A percentile compares a stretch with the other conserved stretches of the same genome.
Conservation (phyloP, 2,113 vertebrate species). For the Saimiri boliviensis region DNA sequence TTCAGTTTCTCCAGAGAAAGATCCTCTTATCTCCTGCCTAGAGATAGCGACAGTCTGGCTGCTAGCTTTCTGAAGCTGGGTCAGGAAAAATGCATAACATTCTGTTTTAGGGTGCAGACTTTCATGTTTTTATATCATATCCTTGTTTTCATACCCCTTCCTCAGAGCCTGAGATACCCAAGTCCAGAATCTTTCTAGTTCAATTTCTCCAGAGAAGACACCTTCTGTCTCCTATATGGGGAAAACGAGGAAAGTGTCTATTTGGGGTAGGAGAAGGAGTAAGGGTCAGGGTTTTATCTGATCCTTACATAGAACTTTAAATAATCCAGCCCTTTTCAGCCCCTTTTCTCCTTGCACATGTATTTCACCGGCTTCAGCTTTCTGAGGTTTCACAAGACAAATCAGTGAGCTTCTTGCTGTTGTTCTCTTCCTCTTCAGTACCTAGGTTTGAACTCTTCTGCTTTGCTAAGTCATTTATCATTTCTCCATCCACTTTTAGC, state of each 20-base stretch:
- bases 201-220: neutral
- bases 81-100: neutral
- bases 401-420: neutral
- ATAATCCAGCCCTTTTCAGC: neutral
- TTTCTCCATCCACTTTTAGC: neutral
- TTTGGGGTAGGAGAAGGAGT: neutral
- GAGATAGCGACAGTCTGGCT: neutral
- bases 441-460: neutral
- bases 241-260: neutral
- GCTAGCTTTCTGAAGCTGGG: neutral
- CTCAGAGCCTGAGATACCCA: neutral
- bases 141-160: neutral
- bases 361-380: neutral
- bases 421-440: neutral
- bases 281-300: neutral
- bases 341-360: neutral
- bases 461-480: neutral
- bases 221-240: neutral
- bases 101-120: neutral
- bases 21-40: neutral
- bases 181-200: neutral
- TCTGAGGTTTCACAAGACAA: neutral
- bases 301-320: neutral
- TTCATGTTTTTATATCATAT: neutral
- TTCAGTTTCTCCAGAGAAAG: slow-evolving; percentile 27